phyloP scores from a whole-genome alignment of 2,797 vertebrate genomes.

The Accipiter superciliosus region DNA sequence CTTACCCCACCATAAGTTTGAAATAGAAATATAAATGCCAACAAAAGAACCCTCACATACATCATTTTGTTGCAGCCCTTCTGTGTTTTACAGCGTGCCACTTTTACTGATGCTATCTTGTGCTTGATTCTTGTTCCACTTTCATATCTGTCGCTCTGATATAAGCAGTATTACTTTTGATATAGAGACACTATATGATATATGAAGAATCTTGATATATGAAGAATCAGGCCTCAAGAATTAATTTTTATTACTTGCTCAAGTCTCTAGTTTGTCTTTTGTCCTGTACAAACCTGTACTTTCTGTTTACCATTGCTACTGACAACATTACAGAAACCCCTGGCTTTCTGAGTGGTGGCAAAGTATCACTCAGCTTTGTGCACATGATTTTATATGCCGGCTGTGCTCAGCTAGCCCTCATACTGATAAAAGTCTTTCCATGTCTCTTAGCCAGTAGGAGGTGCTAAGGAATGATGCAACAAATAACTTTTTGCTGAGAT shows the following conservation, averaged over 20 bases:
- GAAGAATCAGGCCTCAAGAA: background rate
- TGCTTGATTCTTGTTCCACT: background rate
- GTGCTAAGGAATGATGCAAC: slow-evolving; percentile 11
- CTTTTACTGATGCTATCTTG: background rate
- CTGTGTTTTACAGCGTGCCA: background rate
- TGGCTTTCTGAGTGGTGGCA: background rate
- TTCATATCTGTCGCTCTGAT: background rate
- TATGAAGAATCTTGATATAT: background rate
- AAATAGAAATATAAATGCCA: background rate
- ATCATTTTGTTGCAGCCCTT: background rate
- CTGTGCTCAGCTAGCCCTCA: background rate
- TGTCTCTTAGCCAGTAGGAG: background rate
- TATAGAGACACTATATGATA: background rate
- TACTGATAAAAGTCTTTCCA: background rate
- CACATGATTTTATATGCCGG: background rate
- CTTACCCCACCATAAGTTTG: background rate
- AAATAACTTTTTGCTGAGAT: background rate
- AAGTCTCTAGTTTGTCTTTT: background rate
- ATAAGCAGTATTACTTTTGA: background rate
- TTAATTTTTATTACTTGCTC: background rate
- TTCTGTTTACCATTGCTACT: background rate
- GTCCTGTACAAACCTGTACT: background rate
- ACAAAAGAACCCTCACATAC: background rate
- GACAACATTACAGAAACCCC: background rate
- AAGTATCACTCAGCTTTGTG: background rate